A percentile compares a stretch with the other conserved stretches of the same genome.
phyloP scores from a whole-genome alignment of 2,888 invertebrate genomes.

The Ormyrus labotus region DNA sequence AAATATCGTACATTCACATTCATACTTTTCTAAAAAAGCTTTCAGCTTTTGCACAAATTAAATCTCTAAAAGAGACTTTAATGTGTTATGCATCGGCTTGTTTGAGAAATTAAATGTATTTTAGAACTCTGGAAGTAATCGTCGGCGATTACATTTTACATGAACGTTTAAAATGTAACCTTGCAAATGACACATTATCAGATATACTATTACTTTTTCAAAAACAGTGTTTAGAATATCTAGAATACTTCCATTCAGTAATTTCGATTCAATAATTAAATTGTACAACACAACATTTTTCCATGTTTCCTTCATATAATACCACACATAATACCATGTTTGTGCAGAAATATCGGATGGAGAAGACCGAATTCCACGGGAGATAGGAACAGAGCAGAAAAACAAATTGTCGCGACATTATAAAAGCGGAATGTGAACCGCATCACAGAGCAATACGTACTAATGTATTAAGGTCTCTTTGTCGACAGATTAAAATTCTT shows the following conservation, averaged over 20 bases:
- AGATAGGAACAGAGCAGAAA: not conserved
- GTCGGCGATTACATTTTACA: too few species aligned
- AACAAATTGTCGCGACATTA: constrained; percentile 13
- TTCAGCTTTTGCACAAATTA: too few species aligned
- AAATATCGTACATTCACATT: too few species aligned
- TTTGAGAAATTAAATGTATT: too few species aligned
- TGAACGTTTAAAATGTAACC: too few species aligned
- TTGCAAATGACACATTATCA: not conserved
- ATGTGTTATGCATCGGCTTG: too few species aligned
- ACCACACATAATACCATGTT: too few species aligned
- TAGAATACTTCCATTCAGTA: too few species aligned
- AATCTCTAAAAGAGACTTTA: too few species aligned
- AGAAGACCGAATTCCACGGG: not conserved
- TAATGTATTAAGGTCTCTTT: constrained; percentile 14
- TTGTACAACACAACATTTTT: not conserved
- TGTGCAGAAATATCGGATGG: constrained; percentile 13
- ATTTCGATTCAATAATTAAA: not conserved
- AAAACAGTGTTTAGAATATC: not conserved
- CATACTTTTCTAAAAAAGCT: too few species aligned
- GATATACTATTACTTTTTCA: not conserved
- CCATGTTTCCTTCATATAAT: not conserved
- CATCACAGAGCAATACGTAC: constrained; percentile 7
- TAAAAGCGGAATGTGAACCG: constrained; percentile 14
- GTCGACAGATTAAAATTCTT: constrained; percentile 12
- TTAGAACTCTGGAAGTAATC: too few species aligned